Percentiles rank a stretch among this genome's conserved stretches.
Conservation (phyloP, 2,113 vertebrate genomes). For the Pardalotus punctatus region DNA sequence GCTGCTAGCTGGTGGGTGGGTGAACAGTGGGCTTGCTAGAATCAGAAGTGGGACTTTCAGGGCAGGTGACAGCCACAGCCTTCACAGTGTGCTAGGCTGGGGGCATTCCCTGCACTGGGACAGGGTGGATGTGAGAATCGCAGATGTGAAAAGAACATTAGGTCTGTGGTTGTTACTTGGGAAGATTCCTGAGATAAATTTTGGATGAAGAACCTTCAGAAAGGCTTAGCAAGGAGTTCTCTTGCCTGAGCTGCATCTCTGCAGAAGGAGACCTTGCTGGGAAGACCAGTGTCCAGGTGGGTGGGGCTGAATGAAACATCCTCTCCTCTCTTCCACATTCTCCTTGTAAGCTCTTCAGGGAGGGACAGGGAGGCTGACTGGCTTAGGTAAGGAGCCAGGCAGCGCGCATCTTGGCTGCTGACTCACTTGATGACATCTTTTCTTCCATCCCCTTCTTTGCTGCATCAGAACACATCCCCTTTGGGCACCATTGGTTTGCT, state of each 20-base stretch:
- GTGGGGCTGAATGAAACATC: not conserved
- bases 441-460: not conserved
- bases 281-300: not conserved
- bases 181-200: not conserved
- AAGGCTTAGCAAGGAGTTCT: not conserved
- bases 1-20: not conserved
- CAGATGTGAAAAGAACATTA: not conserved
- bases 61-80: not conserved
- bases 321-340: rapidly evolving
- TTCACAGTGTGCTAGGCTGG: not conserved
- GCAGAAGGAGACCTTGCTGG: not conserved
- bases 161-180: not conserved
- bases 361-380: not conserved
- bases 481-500: not conserved
- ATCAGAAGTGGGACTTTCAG: not conserved
- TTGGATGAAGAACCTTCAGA: not conserved
- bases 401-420: not conserved
- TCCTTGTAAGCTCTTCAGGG: not conserved
- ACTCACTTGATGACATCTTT: not conserved
- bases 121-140: rapidly evolving
- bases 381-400: not conserved
- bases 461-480: not conserved
- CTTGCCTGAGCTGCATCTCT: not conserved
- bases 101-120: rapidly evolving
- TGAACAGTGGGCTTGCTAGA: not conserved